phyloP scores from a whole-genome alignment of 2,113 vertebrate species.

The Ciconia boyciana region DNA sequence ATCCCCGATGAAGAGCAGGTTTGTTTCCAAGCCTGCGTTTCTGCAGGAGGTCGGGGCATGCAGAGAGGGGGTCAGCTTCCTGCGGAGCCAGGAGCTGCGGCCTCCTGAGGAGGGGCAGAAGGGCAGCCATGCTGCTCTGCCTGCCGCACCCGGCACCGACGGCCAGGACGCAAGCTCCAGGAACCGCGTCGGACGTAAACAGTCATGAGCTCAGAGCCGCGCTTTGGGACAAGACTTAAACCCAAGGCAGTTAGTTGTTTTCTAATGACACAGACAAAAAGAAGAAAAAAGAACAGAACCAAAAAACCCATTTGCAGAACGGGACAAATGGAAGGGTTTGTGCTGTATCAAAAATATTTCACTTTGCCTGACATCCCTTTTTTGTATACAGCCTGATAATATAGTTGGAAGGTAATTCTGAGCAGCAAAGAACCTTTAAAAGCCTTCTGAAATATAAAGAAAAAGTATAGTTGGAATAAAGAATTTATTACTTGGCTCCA shows the following conservation, averaged over 20 bases:
- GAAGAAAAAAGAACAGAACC: background rate
- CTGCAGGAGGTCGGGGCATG: background rate
- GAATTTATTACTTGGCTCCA: background rate
- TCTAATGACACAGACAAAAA: background rate
- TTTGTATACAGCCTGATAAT: background rate
- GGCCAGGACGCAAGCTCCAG: fast-evolving
- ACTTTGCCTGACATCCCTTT: background rate
- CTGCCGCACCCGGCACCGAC: fast-evolving
- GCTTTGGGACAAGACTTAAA: background rate
- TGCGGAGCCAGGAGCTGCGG: background rate
- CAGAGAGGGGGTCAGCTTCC: background rate
- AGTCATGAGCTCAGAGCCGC: background rate
- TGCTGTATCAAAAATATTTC: background rate
- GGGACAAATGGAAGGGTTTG: background rate
- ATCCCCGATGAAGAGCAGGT: background rate
- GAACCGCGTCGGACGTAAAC: fast-evolving
- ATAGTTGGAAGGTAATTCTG: background rate
- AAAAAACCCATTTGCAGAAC: background rate
- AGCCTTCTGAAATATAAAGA: background rate
- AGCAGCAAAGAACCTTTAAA: background rate
- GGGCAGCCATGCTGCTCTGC: background rate
- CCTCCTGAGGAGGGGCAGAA: background rate
- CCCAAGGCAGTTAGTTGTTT: background rate
- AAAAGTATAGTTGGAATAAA: background rate
- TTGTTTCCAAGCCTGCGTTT: background rate